Base-by-base conservation (phyloP, 2,113 vertebrate genomes). In the Pygathrix nemaeus region DNA sequence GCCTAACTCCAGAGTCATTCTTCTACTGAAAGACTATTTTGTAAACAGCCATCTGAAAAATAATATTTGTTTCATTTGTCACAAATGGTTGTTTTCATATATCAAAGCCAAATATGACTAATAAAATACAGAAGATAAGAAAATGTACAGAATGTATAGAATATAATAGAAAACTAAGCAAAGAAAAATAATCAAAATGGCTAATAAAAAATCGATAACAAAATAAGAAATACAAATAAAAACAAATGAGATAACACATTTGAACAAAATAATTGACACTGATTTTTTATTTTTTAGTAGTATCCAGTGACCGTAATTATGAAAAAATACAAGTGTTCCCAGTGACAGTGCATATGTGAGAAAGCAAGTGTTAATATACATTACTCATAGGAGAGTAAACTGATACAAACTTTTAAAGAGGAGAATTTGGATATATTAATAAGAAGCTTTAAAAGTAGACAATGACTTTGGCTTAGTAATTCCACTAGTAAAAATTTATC, bases 201-300 rank as follows among this genome's bases (percentile, higher is more conserved):
- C 8, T 38, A n/a, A 61, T 45, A 30, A 79, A 89, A 95, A 72
- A 48, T 73, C 27, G 45, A 52, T 61, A 61, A 90, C 52, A n/a
- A 89, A 4, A 92, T 68, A 90, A 75, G 23, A 90, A 90, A 91
- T 55, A 13, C 35, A 88, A 73, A 52, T 16, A 96, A 55, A 93
- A 81, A 25, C 25, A 13, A 61, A 5, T 64, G 45, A 52, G 43
- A 87, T 55, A 73, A 40, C 3, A 45, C 23, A 38, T 85, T 57
- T 82, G 40, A 95, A 92, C 3, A 93, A 64, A 94, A 78, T 70
- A 95, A 91, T 76, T 81, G 11, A 64, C 3, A 3, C 35, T 68
- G 27, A 52, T 11, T 73, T 86, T 27, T 81, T 52, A 40, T 25
- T 70, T 81, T 93, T 72, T 6, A 87, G 12, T 38, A 68, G 32